Percentiles rank a stretch among this genome's conserved stretches.
These are phyloP conservation scores for Lamprologus sp. DNA, from an alignment of 2,113 vertebrate species.

Conservation along the genomic window DNA sequence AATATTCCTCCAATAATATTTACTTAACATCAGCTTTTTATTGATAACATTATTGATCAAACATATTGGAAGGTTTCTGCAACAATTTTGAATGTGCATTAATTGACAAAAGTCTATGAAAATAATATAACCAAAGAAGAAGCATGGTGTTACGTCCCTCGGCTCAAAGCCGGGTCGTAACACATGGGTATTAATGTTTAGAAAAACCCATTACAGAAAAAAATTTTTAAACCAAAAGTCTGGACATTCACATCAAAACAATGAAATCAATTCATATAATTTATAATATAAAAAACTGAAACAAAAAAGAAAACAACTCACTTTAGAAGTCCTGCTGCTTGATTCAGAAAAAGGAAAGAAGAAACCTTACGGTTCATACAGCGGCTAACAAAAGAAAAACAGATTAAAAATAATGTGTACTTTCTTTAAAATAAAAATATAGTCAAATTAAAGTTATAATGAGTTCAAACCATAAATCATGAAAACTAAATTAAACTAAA, in stretches of 20 bases:
- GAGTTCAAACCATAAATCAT: too few species aligned
- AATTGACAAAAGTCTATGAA: rapidly evolving
- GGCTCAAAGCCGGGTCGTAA: too few species aligned
- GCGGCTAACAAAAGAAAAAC: rapidly evolving
- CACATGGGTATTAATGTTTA: rapidly evolving
- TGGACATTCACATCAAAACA: rapidly evolving
- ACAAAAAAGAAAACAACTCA: rapidly evolving
- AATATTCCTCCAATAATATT: rapidly evolving
- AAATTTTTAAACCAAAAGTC: neutral
- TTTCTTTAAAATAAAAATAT: too few species aligned
- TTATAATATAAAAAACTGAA: rapidly evolving
- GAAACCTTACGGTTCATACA: too few species aligned
- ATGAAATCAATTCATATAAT: rapidly evolving
- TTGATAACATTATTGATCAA: neutral
- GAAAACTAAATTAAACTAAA: too few species aligned
- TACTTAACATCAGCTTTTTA: rapidly evolving
- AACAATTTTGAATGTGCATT: rapidly evolving
- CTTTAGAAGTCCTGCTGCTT: neutral
- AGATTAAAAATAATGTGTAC: rapidly evolving
- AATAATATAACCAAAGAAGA: neutral
- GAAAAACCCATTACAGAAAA: rapidly evolving
- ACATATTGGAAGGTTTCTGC: rapidly evolving
- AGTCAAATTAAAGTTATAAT: too few species aligned
- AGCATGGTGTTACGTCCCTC: too few species aligned
- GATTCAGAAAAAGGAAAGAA: too few species aligned